Conservation (phyloP, 2,888 invertebrate genomes). For the Hoplodrina ambigua region DNA sequence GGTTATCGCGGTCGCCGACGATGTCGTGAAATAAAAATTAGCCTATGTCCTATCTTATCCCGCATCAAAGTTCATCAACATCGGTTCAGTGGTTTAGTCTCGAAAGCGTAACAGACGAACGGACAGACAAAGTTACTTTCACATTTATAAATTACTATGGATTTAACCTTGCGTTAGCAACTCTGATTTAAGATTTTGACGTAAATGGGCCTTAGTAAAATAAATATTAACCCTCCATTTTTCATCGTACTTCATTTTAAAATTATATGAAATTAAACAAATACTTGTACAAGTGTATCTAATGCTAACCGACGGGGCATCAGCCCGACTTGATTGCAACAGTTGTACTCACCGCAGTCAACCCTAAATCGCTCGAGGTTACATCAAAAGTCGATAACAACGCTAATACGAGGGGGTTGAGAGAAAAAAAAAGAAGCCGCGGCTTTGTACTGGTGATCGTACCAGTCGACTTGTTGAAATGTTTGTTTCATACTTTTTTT, state of each 20-base stretch:
- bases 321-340: slow-evolving; percentile 66
- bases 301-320: slow-evolving; percentile 46
- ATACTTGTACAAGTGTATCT: slow-evolving; percentile 44
- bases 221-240: neutral
- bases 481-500: neutral
- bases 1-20: too few species aligned
- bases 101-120: too few species aligned
- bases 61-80: too few species aligned
- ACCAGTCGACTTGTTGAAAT: slow-evolving; percentile 18
- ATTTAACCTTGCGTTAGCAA: too few species aligned
- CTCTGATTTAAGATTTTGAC: neutral
- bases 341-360: slow-evolving; percentile 65
- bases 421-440: slow-evolving; percentile 38
- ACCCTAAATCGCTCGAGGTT: slow-evolving; percentile 70
- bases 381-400: slow-evolving; percentile 71
- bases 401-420: slow-evolving; percentile 65
- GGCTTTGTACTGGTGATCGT: slow-evolving; percentile 35
- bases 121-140: too few species aligned
- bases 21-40: too few species aligned
- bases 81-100: too few species aligned
- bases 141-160: too few species aligned
- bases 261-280: slow-evolving; percentile 43
- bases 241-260: neutral
- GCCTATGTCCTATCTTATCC: too few species aligned
- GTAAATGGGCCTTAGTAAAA: neutral